Base-by-base conservation (phyloP, 2,888 invertebrate species). In the Vanessa cardui region DNA sequence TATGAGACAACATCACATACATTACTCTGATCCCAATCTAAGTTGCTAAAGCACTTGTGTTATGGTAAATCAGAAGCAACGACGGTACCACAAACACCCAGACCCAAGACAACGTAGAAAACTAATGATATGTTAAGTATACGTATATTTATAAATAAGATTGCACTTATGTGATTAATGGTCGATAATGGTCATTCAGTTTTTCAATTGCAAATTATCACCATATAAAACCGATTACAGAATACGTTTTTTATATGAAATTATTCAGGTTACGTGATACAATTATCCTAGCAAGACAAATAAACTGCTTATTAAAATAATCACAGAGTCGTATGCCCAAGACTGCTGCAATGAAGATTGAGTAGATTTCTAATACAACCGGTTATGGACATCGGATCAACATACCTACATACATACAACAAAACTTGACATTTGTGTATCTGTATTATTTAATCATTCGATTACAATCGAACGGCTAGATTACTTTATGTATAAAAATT, bases 221-320 rank as follows among this genome's bases (percentile, higher is more conserved):
- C 52, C 52, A 62, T n/a, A 62, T 26, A 44, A 31, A 33, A 54
- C 7, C 33, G 63, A 59, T 63, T 67, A 59, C 15, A 33, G 63
- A 59, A 52, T 58, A 45, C 18, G 39, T 56, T 60, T 44, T 68
- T 60, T 46, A 49, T 18, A 39, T 18, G 16, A 20, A 33, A 20
- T 16, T 12, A 56, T 60, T 64, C 33, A 39, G 56, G 33, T 9
- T 56, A 45, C 44, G 26, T 56, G 71, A 67, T 74, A 77, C 82
- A 85, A 87, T 88, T 87, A 85, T 66, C 75, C 72, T 71, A 80
- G 21, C 79, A 84, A 83, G 85, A 86, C 85, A 82, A 86, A 88
- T 89, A 86, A 79, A 80, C 80, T 78, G 80, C 81, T 83, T 86
- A 89, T 90, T 89, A 89, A 83, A 85, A 83, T 90, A 89, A 90